phyloP scores from a whole-genome alignment of 2,888 invertebrate genomes.

The Noctua janthina region DNA sequence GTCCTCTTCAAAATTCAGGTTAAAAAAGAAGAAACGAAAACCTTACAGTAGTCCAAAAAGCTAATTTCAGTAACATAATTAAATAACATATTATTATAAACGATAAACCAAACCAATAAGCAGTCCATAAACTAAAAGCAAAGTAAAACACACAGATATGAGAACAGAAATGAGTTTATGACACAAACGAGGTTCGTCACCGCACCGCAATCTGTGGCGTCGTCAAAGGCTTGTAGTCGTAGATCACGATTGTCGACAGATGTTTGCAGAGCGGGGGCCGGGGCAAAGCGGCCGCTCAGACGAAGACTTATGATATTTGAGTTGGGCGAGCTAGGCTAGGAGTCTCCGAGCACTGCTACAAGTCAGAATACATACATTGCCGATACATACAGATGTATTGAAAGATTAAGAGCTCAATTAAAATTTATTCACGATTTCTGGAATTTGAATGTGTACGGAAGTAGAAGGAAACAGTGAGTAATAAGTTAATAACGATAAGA shows the following conservation, averaged over 20 bases:
- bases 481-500: background rate
- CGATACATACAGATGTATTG: slow-evolving; percentile 12
- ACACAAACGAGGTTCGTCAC: slow-evolving; percentile 74
- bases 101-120: slow-evolving; percentile 46
- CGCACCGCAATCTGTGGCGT: slow-evolving; percentile 70
- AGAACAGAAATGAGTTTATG: slow-evolving; percentile 72
- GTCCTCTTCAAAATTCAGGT: background rate
- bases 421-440: background rate
- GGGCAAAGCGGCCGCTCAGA: slow-evolving; percentile 72
- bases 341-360: slow-evolving; percentile 46
- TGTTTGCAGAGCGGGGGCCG: slow-evolving; percentile 73
- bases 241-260: slow-evolving; percentile 78
- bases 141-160: slow-evolving; percentile 61
- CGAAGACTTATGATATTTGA: slow-evolving; percentile 83
- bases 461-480: background rate
- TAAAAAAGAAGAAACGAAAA: background rate
- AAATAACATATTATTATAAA: slow-evolving; percentile 9
- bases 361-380: slow-evolving; percentile 29
- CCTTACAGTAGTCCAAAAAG: background rate
- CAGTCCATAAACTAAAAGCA: slow-evolving; percentile 32
- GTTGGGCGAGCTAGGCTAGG: slow-evolving; percentile 62
- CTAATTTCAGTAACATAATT: slow-evolving; percentile 9
- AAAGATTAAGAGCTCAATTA: background rate
- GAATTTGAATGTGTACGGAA: background rate
- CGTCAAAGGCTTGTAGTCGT: slow-evolving; percentile 73